Base-by-base conservation (phyloP, 2,888 invertebrate genomes). In the Synanthedon vespiformis region DNA sequence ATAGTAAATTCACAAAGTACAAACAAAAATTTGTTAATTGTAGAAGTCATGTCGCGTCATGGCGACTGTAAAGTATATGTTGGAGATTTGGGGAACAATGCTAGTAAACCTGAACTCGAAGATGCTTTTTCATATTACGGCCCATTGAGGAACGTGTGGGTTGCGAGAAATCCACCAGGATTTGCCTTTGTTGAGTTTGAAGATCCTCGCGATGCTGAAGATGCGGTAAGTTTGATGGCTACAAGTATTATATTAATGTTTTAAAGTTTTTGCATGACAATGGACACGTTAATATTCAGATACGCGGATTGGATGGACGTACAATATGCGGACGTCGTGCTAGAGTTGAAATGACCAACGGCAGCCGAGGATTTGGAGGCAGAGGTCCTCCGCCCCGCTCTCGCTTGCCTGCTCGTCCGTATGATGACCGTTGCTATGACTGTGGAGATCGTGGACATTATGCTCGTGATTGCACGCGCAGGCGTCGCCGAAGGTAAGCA, bases 181-280 rank as follows among this genome's bases (percentile, higher is more conserved):
- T 97, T 97, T 81, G 97, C 96, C 6, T 97, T 97, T 81, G 95
- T 97, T 2, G 96, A 97, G 76, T 97, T 95, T 75, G 96, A 97
- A 83, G 97, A 98, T 79, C 91, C 94, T 5, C 88, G 95, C 58
- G 98, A 98, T 79, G 97, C 97, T 10, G 95, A 96, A 69, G 96
- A 97, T 80, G 95, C 97, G 27, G 95, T 96, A 56, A 89, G 92
- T 72, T 56, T 14, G 3, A 13, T 44, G 13, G 13, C 44, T 13
- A 14, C 12, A 13, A 13, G 4, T 14, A 44, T 14, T 14, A n/a
- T 13, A 6, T 44, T 44, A n/a, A 14, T 13, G 11, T 44, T 44
- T 44, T 44, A 44, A 8, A 14, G 14, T 13, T 4, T 13, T 6
- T 44, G 44, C 34, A 34, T 34, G 34, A 34, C 34, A 34, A 34